These are phyloP conservation scores for Petroica traversi DNA, from an alignment of 2,113 vertebrate genomes.

Conservation along the genomic window DNA sequence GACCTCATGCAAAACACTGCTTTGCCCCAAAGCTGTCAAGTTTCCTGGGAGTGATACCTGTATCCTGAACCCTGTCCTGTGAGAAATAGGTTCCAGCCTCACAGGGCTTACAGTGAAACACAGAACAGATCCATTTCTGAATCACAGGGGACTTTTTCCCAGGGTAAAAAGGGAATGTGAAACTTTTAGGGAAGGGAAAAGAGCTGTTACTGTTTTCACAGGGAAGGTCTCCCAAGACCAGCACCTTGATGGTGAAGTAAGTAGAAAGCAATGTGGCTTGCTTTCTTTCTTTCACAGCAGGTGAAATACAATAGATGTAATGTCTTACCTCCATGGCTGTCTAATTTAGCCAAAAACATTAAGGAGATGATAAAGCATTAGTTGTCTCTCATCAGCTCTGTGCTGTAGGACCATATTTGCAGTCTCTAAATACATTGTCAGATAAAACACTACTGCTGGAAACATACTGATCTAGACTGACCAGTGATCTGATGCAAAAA, in stretches of 20 bases:
- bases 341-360: not conserved
- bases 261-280: not conserved
- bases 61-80: not conserved
- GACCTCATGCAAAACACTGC: not conserved
- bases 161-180: not conserved
- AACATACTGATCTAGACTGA: not conserved
- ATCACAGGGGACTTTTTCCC: not conserved
- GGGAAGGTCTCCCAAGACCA: not conserved
- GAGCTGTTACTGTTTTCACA: not conserved
- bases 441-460: not conserved
- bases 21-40: not conserved
- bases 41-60: not conserved
- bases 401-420: not conserved
- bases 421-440: not conserved
- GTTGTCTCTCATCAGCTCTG: not conserved
- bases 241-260: not conserved
- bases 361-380: not conserved
- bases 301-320: not conserved
- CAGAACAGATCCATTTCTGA: not conserved
- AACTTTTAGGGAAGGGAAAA: not conserved
- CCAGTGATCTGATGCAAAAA: not conserved
- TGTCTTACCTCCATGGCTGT: not conserved
- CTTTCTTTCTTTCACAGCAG: not conserved
- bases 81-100: not conserved
- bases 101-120: not conserved